Base-by-base conservation (phyloP, 2,797 vertebrate species). In the Pseudochaenichthys georgianus region DNA sequence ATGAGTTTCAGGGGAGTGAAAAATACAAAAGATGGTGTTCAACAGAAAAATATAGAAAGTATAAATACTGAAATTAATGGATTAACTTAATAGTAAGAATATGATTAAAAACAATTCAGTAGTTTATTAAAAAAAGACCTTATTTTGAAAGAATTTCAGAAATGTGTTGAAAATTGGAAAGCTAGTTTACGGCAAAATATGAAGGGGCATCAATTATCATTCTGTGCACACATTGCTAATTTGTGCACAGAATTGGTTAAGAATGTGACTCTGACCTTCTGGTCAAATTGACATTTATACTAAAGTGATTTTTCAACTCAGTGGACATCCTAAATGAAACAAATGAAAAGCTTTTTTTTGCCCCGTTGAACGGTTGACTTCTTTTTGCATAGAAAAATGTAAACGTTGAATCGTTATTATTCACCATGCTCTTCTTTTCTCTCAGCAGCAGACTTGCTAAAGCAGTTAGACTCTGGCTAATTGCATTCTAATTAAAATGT, bases 401-500 rank as follows among this genome's bases (percentile, higher is more conserved):
- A 85, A 83, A 78, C 74, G 77, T 78, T 60, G 45, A 69, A 82
- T 72, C 31, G 21, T 63, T 88, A 88, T 83, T 80, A 80, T 86
- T 86, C 77, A 45, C 75, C 19, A 12, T 54, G 11, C 59, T 77
- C 43, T 31, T 77, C 38, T 78, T 72, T 66, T 77, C 80, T 83
- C 81, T 72, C 82, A 34, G 75, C 75, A 66, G 60, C 63, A 42
- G 76, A 75, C 66, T 64, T 75, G 73, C 71, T 42, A 19, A 57
- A 70, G 66, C 73, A 63, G 74, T 81, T 51, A 74, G 63, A 78
- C 82, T 88, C 74, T 7, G 5, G 59, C 87, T 94, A 94, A 94
- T 94, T 93, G 91, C 79, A 65, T 90, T 93, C 89, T 93, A 93
- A 95, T 94, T 92, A 93, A 93, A 93, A 94, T 93, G 90, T 94